phyloP scores from a whole-genome alignment of 35 echinoderm and acorn worm species.

The Hemicentrotus pulcherrimus region DNA sequence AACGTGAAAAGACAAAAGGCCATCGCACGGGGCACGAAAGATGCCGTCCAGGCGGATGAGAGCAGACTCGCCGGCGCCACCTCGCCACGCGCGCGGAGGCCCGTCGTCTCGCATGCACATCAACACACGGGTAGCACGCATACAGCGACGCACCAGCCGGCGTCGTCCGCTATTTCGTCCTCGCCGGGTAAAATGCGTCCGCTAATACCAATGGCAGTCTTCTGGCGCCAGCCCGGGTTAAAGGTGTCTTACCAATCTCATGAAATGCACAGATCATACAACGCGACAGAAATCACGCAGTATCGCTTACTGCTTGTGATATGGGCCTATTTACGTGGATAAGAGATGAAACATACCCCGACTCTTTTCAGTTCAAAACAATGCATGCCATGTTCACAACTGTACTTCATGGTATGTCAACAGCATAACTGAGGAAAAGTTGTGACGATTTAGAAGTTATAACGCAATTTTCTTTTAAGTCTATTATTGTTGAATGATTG shows the following conservation, averaged over 20 bases:
- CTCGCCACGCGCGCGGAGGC: conserved; percentile 48
- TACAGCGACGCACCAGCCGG: conserved; percentile 18
- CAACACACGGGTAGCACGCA: conserved; percentile 47
- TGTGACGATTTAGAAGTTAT: too few species aligned
- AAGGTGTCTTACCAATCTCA: conserved; percentile 28
- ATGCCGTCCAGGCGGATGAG: conserved; percentile 36
- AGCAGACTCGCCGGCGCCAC: conserved; percentile 29
- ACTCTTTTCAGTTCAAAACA: not conserved
- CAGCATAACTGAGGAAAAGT: too few species aligned
- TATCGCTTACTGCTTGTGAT: not conserved
- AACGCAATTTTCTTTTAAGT: too few species aligned
- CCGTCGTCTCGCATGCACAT: conserved; percentile 31
- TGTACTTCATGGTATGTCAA: too few species aligned
- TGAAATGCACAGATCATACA: not conserved
- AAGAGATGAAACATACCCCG: not conserved
- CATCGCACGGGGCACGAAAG: conserved; percentile 52
- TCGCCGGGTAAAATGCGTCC: conserved; percentile 17
- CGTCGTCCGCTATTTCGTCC: conserved; percentile 21
- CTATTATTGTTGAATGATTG: too few species aligned
- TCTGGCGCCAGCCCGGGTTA: conserved; percentile 41
- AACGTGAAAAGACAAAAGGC: conserved; percentile 57
- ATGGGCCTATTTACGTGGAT: too few species aligned
- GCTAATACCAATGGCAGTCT: conserved; percentile 24
- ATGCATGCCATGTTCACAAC: too few species aligned
- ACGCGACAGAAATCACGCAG: not conserved